Conservation (phyloP, 2,113 vertebrate genomes). For the Dendrocopos noguchii region DNA sequence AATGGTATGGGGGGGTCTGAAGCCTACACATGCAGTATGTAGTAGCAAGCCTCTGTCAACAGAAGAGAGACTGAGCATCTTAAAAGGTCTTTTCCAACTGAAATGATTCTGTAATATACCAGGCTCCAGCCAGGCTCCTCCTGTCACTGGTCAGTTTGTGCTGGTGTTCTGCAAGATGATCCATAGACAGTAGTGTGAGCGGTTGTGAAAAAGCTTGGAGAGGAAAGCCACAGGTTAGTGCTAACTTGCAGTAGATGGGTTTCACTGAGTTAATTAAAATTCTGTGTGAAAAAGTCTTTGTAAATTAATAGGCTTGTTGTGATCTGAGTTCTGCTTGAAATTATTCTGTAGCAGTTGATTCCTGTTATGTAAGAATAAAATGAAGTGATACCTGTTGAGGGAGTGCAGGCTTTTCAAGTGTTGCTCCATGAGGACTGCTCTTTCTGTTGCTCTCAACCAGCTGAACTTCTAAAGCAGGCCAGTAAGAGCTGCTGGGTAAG, state of each 20-base stretch:
- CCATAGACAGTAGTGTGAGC: fast-evolving
- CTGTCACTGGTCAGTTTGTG: fast-evolving
- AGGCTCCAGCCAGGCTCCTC: neutral
- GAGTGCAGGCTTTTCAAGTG: neutral
- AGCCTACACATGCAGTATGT: fast-evolving
- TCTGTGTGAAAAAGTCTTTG: neutral
- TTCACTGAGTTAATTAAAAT: neutral
- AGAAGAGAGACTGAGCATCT: neutral
- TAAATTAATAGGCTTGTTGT: neutral
- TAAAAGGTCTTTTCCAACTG: too few species aligned
- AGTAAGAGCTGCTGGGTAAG: neutral
- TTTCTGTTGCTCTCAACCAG: neutral
- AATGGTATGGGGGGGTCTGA: neutral
- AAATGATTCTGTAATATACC: too few species aligned
- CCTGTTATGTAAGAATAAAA: neutral
- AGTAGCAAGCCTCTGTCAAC: neutral
- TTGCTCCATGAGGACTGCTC: neutral
- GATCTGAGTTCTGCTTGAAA: neutral
- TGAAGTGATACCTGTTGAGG: neutral
- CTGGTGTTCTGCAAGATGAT: neutral
- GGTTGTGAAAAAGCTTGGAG: neutral
- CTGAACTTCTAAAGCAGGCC: neutral
- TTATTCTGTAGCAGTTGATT: neutral
- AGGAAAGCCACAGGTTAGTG: neutral
- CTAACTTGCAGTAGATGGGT: neutral